Evolutionary conservation across 2,888 invertebrate genomes (phyloP).

Genomic region (Marronus borbonicus): DNA sequence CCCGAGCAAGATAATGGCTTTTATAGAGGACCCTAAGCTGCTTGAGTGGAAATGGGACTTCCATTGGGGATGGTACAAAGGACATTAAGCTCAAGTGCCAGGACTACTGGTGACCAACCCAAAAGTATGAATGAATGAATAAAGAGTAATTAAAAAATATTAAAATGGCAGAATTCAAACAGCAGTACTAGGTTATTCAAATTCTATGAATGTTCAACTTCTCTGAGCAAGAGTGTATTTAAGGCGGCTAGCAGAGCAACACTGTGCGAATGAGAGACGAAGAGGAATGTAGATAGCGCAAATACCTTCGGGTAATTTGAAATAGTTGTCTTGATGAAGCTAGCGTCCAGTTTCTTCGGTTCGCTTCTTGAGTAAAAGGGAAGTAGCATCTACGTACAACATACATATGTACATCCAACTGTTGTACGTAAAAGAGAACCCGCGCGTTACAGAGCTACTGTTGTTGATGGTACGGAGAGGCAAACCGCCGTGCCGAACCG

Average conservation of each 20-base stretch:
- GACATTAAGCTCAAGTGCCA: no score
- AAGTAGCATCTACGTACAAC: background rate
- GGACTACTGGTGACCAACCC: no score
- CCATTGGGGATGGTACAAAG: no score
- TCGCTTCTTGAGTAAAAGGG: conserved; percentile 22
- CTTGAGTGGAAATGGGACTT: no score
- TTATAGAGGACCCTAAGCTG: no score
- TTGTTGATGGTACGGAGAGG: background rate
- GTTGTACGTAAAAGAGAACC: conserved; percentile 16
- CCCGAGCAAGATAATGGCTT: no score
- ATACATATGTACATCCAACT: background rate
- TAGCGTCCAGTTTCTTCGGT: conserved; percentile 63
- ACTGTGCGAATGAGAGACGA: conserved; percentile 26
- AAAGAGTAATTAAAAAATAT: no score
- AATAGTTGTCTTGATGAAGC: conserved; percentile 69
- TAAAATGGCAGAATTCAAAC: no score
- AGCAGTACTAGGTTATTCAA: no score
- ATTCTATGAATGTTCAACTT: no score
- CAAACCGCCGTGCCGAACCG: conserved; percentile 3
- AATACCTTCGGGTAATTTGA: conserved; percentile 67
- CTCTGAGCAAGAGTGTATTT: background rate
- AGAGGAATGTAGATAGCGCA: conserved; percentile 59
- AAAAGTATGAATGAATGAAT: no score
- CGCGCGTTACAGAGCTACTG: background rate
- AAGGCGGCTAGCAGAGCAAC: conserved; percentile 14